Percentiles rank a stretch among this genome's conserved stretches.
Conservation (phyloP, 35 echinoderm and acorn worm species). For the Hemicentrotus pulcherrimus region DNA sequence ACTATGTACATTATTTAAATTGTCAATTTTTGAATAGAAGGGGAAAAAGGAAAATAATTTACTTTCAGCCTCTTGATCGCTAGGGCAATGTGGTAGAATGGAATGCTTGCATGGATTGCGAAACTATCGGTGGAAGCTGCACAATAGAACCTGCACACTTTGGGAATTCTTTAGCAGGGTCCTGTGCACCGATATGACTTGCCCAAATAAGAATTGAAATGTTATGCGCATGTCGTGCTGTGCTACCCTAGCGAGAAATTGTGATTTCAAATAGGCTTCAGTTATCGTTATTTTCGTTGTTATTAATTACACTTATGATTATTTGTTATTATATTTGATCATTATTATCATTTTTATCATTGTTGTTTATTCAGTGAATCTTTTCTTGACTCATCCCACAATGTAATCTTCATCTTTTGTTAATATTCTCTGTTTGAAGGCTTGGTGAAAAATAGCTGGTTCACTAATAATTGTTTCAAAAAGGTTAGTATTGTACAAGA, state of each 20-base stretch:
- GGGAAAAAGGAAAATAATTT: too few species aligned
- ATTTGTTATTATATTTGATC: too few species aligned
- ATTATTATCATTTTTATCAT: too few species aligned
- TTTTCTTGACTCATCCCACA: not conserved
- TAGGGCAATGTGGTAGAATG: not conserved
- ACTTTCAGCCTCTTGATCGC: too few species aligned
- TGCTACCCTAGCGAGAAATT: not conserved
- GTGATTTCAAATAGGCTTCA: not conserved
- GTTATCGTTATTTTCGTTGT: too few species aligned
- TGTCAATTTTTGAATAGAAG: too few species aligned
- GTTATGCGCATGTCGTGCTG: not conserved
- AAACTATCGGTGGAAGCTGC: not conserved
- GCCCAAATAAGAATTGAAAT: not conserved
- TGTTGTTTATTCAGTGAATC: too few species aligned
- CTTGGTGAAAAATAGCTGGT: not conserved
- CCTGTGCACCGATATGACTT: not conserved
- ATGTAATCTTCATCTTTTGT: not conserved
- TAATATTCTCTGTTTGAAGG: not conserved
- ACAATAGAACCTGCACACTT: too few species aligned
- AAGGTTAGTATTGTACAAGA: not conserved
- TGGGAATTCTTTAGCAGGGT: too few species aligned
- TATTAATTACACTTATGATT: too few species aligned
- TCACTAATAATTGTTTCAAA: not conserved
- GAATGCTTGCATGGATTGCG: not conserved
- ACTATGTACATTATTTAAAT: too few species aligned